Conservation (phyloP, 2,888 invertebrate genomes). For the Phengaris alcon region DNA sequence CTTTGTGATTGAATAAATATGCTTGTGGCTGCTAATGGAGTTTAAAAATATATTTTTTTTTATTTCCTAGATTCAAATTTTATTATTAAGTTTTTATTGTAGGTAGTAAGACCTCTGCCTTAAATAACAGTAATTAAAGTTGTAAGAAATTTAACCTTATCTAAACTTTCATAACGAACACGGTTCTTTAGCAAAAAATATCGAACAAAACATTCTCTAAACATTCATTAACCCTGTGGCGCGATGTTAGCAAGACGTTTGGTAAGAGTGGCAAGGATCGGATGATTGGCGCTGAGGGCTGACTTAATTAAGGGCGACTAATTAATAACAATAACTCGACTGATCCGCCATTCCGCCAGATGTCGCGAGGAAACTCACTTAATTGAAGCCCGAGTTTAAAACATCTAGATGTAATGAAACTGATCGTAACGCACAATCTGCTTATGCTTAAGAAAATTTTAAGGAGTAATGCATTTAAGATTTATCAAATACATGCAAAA, state of each 20-base stretch:
- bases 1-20: no score
- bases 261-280: constrained; percentile 63
- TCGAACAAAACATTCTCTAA: constrained; percentile 38
- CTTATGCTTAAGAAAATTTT: background rate
- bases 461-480: background rate
- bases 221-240: constrained; percentile 45
- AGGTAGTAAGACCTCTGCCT: no score
- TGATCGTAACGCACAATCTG: constrained; percentile 3
- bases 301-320: constrained; percentile 76
- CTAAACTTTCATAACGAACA: no score
- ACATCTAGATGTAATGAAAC: constrained; percentile 36
- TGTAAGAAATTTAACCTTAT: no score
- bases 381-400: constrained; percentile 41
- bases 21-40: no score
- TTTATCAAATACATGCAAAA: background rate
- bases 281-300: constrained; percentile 74
- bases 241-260: constrained; percentile 75
- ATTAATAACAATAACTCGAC: constrained; percentile 77
- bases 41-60: no score
- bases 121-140: no score
- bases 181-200: no score
- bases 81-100: no score
- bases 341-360: constrained; percentile 61
- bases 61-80: no score
- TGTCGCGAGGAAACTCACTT: constrained; percentile 52